Conservation (phyloP, 35 echinoderm and acorn worm genomes). For the Stichopus chloronotus region DNA sequence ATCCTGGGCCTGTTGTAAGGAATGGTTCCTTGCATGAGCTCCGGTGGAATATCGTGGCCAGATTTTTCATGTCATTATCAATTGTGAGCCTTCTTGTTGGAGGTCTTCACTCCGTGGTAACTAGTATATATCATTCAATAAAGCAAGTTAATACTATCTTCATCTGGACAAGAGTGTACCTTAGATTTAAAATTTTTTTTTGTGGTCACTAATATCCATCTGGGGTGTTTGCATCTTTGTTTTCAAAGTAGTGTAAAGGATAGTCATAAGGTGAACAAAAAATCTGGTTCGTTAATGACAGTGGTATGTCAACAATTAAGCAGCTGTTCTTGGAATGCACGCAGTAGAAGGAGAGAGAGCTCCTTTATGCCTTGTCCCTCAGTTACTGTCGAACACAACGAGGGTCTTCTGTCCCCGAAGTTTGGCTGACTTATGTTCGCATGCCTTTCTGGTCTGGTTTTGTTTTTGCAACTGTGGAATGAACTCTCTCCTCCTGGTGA, state of each 20-base stretch:
- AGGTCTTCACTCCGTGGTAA: neutral
- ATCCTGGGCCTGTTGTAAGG: neutral
- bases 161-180: too few relatives aligned
- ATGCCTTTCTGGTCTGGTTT: neutral
- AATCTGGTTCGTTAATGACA: constrained; percentile 24
- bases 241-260: constrained; percentile 8
- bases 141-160: too few relatives aligned
- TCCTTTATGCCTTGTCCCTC: neutral
- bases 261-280: neutral
- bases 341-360: neutral
- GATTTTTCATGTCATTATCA: neutral
- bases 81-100: neutral
- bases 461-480: constrained; percentile 30
- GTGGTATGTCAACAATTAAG: constrained; percentile 41
- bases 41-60: neutral
- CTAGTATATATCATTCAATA: neutral
- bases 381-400: neutral
- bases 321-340: constrained; percentile 29
- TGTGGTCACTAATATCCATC: too few relatives aligned
- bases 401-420: neutral
- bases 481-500: neutral
- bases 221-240: neutral
- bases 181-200: too few relatives aligned
- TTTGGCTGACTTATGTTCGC: neutral
- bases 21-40: neutral